Conservation (phyloP, 2,888 invertebrate species). For the Tanytarsus gracilentus region DNA sequence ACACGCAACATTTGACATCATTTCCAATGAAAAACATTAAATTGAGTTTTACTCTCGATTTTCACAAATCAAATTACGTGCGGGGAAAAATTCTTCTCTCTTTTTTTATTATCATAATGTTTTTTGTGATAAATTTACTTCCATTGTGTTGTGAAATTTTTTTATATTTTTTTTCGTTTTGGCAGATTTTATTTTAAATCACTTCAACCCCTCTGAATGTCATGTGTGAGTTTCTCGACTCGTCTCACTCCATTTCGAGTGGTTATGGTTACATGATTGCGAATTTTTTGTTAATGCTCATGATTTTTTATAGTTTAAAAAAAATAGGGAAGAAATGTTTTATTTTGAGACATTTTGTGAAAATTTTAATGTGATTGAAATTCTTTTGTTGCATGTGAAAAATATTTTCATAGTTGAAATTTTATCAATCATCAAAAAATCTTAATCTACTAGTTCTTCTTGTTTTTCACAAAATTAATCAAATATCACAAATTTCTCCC, state of each 20-base stretch:
- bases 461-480: no score
- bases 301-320: background rate
- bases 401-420: no score
- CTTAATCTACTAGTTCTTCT: no score
- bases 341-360: background rate
- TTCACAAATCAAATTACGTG: conserved; percentile 28
- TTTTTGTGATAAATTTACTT: conserved; percentile 24
- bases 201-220: background rate
- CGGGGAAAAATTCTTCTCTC: conserved; percentile 18
- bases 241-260: conserved; percentile 15
- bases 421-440: no score
- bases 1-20: conserved; percentile 29
- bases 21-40: conserved; percentile 27
- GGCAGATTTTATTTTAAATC: conserved; percentile 4
- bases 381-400: no score
- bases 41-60: conserved; percentile 22
- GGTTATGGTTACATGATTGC: conserved; percentile 7
- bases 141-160: conserved; percentile 24
- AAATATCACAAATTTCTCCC: no score
- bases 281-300: background rate
- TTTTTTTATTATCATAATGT: conserved; percentile 28
- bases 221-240: background rate
- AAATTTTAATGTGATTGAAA: no score
- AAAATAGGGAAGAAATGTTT: background rate
- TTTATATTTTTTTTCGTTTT: background rate